Percentiles rank a stretch among this genome's conserved stretches.
These are phyloP conservation scores for Bombus consobrinus DNA, from an alignment of 1,140 invertebrate genomes.

Conservation along the genomic window DNA sequence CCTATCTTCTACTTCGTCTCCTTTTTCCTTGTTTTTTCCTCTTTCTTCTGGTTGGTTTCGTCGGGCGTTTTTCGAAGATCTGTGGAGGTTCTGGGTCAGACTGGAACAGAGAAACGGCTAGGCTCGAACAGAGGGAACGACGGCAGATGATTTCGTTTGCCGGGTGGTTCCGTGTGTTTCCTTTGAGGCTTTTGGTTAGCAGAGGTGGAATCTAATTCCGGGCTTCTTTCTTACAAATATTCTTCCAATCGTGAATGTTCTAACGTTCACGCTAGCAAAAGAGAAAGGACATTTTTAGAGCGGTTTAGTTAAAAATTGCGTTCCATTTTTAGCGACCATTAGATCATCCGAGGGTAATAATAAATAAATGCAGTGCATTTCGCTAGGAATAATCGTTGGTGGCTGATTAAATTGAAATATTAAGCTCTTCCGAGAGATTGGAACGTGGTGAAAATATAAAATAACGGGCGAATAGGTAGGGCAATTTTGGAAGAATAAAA, in stretches of 20 bases:
- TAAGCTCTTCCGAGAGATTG: no score
- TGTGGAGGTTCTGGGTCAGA: background rate
- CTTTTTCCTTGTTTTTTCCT: background rate
- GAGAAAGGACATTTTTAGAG: background rate
- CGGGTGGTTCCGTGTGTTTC: background rate
- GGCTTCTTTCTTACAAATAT: background rate
- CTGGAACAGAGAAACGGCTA: background rate
- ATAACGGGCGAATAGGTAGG: no score
- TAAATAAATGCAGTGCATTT: no score
- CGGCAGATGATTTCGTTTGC: slow-evolving; percentile 4
- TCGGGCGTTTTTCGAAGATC: background rate
- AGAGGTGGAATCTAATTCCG: slow-evolving; percentile 8
- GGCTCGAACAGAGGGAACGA: background rate
- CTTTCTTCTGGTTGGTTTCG: background rate
- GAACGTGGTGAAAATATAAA: no score
- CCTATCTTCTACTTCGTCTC: background rate
- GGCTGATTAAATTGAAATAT: no score
- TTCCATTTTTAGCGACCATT: no score
- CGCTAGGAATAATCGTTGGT: no score
- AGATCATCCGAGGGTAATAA: no score
- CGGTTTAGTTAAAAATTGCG: no score
- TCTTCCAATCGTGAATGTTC: slow-evolving; percentile 6
- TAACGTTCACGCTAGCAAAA: background rate
- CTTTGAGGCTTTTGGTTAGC: background rate
- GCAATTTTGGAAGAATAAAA: no score